phyloP scores from a whole-genome alignment of 2,797 vertebrate genomes.

The Sus cebifrons region DNA sequence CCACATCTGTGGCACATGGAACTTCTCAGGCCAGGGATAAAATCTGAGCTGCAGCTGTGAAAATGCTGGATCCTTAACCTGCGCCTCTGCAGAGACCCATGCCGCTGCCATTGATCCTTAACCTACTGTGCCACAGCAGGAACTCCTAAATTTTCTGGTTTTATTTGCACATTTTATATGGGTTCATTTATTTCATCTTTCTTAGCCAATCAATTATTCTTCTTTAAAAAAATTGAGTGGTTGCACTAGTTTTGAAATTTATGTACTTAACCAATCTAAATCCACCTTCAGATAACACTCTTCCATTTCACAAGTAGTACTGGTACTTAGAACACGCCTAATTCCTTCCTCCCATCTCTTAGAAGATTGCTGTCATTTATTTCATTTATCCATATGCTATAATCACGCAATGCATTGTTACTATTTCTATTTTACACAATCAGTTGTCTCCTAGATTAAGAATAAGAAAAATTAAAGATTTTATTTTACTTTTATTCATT shows the following conservation, averaged over 20 bases:
- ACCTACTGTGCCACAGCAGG: too few species aligned
- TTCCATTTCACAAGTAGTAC: neutral
- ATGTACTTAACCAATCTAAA: neutral
- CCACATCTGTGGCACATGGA: too few species aligned
- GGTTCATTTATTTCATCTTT: neutral
- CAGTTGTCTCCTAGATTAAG: neutral
- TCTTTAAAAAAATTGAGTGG: neutral
- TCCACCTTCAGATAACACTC: neutral
- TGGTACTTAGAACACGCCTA: neutral
- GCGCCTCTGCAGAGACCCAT: too few species aligned
- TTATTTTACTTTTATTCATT: neutral
- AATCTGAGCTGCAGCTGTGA: too few species aligned
- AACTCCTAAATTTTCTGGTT: neutral
- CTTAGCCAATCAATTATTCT: neutral
- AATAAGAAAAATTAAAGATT: neutral
- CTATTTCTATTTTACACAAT: neutral
- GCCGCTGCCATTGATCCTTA: too few species aligned
- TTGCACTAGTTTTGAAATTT: neutral
- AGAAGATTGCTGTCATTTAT: neutral
- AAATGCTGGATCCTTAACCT: too few species aligned
- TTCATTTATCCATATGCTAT: neutral
- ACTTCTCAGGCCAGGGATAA: too few species aligned
- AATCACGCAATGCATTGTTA: neutral
- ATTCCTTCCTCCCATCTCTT: neutral
- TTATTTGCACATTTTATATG: neutral